Evolutionary conservation across 2,797 vertebrate genomes (phyloP).

Genomic region (Pseudochirops corinnae): DNA sequence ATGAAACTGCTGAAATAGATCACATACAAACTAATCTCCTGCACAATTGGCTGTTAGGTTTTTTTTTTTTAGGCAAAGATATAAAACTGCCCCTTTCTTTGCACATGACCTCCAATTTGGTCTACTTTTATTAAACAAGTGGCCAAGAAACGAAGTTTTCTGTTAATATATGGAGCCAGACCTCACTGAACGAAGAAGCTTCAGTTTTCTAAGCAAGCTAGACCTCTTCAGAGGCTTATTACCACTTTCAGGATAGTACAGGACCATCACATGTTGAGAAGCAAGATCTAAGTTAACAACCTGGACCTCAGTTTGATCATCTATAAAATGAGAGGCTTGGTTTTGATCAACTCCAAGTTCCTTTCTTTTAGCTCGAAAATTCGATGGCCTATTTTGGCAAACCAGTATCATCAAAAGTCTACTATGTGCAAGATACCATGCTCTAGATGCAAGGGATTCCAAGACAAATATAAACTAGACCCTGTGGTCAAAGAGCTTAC

Average conservation of each 20-base stretch:
- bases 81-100: not conserved
- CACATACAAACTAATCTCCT: constrained; percentile 6
- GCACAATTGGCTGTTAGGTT: not conserved
- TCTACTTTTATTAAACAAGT: constrained; percentile 31
- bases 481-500: not conserved
- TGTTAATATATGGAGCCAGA: not conserved
- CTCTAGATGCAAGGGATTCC: not conserved
- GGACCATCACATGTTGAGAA: constrained; percentile 5
- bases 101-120: not conserved
- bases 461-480: not conserved
- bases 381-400: not conserved
- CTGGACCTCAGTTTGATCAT: not conserved
- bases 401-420: not conserved
- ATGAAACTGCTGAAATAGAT: constrained; percentile 45
- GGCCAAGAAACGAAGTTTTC: constrained; percentile 24
- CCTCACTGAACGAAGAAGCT: not conserved
- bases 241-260: constrained; percentile 21
- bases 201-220: constrained; percentile 39
- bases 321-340: not conserved
- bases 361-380: not conserved
- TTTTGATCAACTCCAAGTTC: not conserved
- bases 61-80: constrained; percentile 26
- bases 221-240: not conserved
- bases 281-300: not conserved
- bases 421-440: not conserved